Base-by-base conservation (phyloP, 2,113 vertebrate species). In the Corythornis vintsioides region DNA sequence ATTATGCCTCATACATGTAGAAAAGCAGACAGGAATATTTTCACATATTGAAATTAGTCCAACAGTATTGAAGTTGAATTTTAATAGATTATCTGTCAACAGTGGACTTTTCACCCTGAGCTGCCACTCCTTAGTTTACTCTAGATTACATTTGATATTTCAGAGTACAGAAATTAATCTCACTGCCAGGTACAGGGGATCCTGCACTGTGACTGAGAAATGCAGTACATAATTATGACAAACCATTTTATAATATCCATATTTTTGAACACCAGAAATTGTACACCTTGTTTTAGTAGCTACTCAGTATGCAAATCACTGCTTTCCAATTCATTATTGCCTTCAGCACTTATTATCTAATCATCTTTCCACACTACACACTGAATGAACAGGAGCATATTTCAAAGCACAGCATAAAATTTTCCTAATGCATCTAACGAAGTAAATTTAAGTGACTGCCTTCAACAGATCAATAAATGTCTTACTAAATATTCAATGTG, bases 331-430 rank as follows among this genome's bases (percentile, higher is more conserved):
- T 87, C 82, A 88, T 77, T 89, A 80, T 85, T 91, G 78, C 87
- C 89, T 93, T 85, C 84, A 83, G 89, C 81, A 63, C 31, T 90
- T 71, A 85, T 94, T 92, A 90, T 93, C 91, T 95, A 83, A 79
- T 89, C 75, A 77, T 93, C 92, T 90, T 77, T 83, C 75, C 65
- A 47, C 61, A 31, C 56, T 52, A 53, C 86, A 77, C 65, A 57
- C 22, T 40, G 57, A 85, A 76, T 83, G 79, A 92, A 69, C 73
- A 72, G 69, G 43, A 91, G 63, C 72, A 48, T 55, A 60, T 96
- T 93, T 94, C 79, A 93, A 95, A 96, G 76, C 60, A 67, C 40
- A 61, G 61, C 2, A 5, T 81, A 83, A 83, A 90, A 92, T 90
- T 75, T 67, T 90, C 56, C 56, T 67, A n/a, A 64, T 48, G 26